Evolutionary conservation across 2,797 vertebrate genomes (phyloP), one percentile per base, ranked within the genome.

Genomic region (Ctenopoma kingsleyae): DNA sequence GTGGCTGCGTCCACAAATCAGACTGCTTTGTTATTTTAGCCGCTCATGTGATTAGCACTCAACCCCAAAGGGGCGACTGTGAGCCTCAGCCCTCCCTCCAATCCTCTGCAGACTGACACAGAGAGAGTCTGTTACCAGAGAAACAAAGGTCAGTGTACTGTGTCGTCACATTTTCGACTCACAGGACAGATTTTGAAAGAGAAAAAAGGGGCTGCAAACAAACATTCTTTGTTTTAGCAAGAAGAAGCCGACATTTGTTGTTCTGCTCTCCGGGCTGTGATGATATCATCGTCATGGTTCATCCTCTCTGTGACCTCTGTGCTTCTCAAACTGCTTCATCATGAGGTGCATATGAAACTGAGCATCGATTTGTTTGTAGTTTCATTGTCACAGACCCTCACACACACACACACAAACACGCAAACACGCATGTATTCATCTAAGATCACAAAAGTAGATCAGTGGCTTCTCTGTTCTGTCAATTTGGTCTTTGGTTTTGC

Each of bases 61-160:
- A 53, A 84, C 85, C 85, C 82, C 89, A 81, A 83, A 88, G 82
- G 35, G 36, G 73, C 77, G 47, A 41, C 85, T 78, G 71, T 67
- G 57, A 35, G 35, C 30, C 30, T 32, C 56, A 2, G 36, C 48
- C 5, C 35, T 36, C n/a, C 60, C 27, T 15, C 52, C 62, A 40
- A 54, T 71, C 66, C 69, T 71, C 40, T 19, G 46, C 52, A 46
- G 68, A 54, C 59, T 60, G 27, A 87, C 75, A 92, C 88, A 92
- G 84, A 92, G 90, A 79, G 51, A 57, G 74, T 88, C 87, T 93
- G 90, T 94, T 90, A 83, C 66, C 74, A 60, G 68, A 75, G 79
- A 87, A 90, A 93, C 85, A 92, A 90, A 90, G 88, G 84, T 90
- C 88, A 85, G 84, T 90, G 86, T 85, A 82, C 69, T 81, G 80